Conservation (phyloP, 2,113 vertebrate species). For the Spermophilus dauricus region DNA sequence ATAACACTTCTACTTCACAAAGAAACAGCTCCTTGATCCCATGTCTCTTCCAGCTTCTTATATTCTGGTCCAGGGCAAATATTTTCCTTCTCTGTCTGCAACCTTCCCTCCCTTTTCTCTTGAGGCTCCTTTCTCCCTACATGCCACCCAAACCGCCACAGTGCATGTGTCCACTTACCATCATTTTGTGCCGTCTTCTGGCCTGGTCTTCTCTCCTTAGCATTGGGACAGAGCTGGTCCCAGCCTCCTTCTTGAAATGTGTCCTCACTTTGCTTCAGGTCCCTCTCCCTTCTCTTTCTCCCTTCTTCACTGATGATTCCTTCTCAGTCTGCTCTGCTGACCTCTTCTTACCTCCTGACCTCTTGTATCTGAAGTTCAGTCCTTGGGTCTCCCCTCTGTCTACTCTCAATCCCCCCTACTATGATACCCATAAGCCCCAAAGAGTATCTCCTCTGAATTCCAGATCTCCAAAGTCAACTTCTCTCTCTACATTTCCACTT, state of each 20-base stretch:
- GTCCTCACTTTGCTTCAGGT: not conserved
- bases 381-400: not conserved
- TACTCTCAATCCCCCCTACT: not conserved
- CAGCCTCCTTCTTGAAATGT: not conserved
- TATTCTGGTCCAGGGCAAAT: not conserved
- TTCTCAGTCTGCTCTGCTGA: not conserved
- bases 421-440: too few species aligned
- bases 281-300: not conserved
- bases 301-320: not conserved
- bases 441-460: not conserved
- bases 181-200: accelerated
- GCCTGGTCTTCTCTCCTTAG: not conserved
- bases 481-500: not conserved
- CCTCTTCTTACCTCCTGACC: not conserved
- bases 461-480: not conserved
- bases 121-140: not conserved
- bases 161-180: not conserved
- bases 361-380: not conserved
- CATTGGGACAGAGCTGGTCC: not conserved
- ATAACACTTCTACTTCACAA: not conserved
- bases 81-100: not conserved
- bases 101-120: not conserved
- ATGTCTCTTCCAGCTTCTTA: not conserved
- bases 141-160: not conserved
- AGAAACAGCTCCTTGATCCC: not conserved